Evolutionary conservation across 1,140 invertebrate genomes (phyloP), one percentile per base, ranked within the genome.

Genomic region (Carcinoscorpius rotundicauda): DNA sequence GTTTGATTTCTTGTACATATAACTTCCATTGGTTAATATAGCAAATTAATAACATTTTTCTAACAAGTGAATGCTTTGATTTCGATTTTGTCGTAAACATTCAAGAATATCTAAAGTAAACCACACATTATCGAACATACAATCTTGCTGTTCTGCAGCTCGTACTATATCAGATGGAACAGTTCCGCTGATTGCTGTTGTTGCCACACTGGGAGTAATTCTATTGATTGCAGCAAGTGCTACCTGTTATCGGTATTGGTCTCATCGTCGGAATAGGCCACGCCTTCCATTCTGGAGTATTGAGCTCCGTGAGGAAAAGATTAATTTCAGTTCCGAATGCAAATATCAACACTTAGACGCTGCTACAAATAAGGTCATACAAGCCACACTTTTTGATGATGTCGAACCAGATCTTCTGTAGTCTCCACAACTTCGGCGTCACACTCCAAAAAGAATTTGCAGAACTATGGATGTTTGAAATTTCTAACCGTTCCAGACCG

Each of bases 191-290:
- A 64, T 69, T 4, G 68, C 65, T 3, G 68, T 69, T 29, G 51
- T 69, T 4, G 68, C 65, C 56, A 69, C 68, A 49, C 57, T 69
- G 5, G 68, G 65, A 5, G 60, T 69, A 4, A 55, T 69, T 4
- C 53, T 69, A n/a, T 56, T 69, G n/a, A 64, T 67, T 1, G 68
- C 66, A 4, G 65, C 60, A 49, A 64, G 66, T 62, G 68, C 63
- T 5, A 66, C 68, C 3, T 69, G 68, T 56, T 69, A 66, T 49
- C 62, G 68, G 3, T 69, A 69, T 57, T 69, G 68, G 68, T 61
- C 61, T 9, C 49, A 64, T 50, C 58, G 64, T 3, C 62, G 68
- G 5, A 60, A 66, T 50, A 62, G 65, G 29, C 68, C 68, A 3
- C 57, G 68, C 9, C 52, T 69, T 10, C 68, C 68, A 9, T 67